Conservation (phyloP, 2,888 invertebrate genomes). For the Yponomeuta sedellus region DNA sequence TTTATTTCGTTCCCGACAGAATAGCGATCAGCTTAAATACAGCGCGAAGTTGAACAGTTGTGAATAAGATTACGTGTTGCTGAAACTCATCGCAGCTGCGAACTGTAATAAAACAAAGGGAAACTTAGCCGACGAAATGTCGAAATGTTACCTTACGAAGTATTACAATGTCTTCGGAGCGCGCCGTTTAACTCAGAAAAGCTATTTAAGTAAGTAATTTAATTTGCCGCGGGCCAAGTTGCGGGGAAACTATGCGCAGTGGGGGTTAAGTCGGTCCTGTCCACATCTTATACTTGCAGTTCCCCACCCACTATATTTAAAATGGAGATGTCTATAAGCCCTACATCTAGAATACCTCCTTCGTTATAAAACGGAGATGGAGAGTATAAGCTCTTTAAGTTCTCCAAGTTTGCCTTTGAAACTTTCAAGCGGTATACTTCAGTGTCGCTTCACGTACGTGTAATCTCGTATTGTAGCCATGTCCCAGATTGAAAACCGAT, state of each 20-base stretch:
- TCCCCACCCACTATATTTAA: slow-evolving; percentile 28
- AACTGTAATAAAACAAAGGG: slow-evolving; percentile 43
- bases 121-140: slow-evolving; percentile 36
- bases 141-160: slow-evolving; percentile 39
- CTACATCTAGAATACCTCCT: slow-evolving; percentile 30
- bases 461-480: background rate
- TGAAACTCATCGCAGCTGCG: slow-evolving; percentile 36
- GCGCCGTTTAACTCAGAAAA: slow-evolving; percentile 49
- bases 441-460: background rate
- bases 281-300: slow-evolving; percentile 31
- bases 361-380: slow-evolving; percentile 15
- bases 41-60: slow-evolving; percentile 28
- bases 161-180: slow-evolving; percentile 43
- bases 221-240: slow-evolving; percentile 50
- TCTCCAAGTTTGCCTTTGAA: background rate
- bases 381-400: slow-evolving; percentile 2
- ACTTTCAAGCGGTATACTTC: background rate
- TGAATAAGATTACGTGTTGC: slow-evolving; percentile 38
- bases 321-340: slow-evolving; percentile 51
- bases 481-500: background rate
- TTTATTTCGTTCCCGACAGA: slow-evolving; percentile 1
- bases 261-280: slow-evolving; percentile 44
- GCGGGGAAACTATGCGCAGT: slow-evolving; percentile 45
- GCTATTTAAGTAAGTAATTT: slow-evolving; percentile 61
- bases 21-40: slow-evolving; percentile 17